Percentiles rank a stretch among this genome's conserved stretches.
Conservation (phyloP, 2,113 vertebrate genomes). For the Beaufortia kweichowensis region DNA sequence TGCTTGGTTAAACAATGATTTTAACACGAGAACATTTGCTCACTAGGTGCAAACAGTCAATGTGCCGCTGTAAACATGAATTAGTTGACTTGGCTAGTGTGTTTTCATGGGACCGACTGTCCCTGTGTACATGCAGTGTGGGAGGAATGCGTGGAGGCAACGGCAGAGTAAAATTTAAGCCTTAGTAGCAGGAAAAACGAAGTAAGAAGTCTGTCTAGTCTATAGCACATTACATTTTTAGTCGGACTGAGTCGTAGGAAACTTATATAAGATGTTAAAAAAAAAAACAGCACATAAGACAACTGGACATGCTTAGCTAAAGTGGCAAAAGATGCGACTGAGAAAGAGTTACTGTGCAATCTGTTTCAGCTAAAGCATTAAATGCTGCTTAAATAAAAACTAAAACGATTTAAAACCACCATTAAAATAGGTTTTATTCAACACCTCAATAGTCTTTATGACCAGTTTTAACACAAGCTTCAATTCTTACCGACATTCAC, state of each 20-base stretch:
- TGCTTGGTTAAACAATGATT: constrained; percentile 38
- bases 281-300: no score
- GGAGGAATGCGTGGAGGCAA: background rate
- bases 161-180: constrained; percentile 50
- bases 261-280: no score
- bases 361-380: no score
- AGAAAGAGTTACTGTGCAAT: no score
- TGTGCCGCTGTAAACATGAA: constrained; percentile 73
- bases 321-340: no score
- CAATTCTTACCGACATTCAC: constrained; percentile 22
- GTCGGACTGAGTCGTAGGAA: constrained; percentile 56
- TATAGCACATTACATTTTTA: constrained; percentile 34
- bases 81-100: constrained; percentile 64
- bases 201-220: constrained; percentile 52
- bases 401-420: background rate
- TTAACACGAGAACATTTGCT: constrained; percentile 57
- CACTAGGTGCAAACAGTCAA: constrained; percentile 61
- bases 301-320: no score
- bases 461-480: background rate
- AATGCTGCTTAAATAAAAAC: background rate
- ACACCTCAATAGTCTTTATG: background rate
- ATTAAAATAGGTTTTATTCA: background rate
- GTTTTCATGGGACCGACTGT: constrained; percentile 55
- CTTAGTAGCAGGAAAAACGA: constrained; percentile 49
- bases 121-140: constrained; percentile 5